Percentiles rank a stretch among this genome's conserved stretches.
Conservation (phyloP, 2,113 vertebrate species). For the Chaenogobius annularis region DNA sequence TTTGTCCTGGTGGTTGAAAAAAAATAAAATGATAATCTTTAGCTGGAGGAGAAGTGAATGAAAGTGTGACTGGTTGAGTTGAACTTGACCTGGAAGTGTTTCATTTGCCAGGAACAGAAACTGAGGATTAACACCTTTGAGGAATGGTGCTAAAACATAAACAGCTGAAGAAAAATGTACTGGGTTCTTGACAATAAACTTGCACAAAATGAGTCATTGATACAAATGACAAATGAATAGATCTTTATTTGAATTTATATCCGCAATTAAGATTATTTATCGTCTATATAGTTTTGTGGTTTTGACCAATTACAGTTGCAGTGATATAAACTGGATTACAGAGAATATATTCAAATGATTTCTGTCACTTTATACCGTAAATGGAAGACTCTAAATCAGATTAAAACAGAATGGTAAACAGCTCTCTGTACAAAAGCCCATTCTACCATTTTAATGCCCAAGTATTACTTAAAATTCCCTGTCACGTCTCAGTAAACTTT, state of each 20-base stretch:
- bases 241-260: background rate
- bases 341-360: too few relatives aligned
- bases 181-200: background rate
- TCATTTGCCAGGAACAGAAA: conserved; percentile 49
- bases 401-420: too few relatives aligned
- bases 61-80: conserved; percentile 53
- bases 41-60: conserved; percentile 56
- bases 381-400: too few relatives aligned
- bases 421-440: too few relatives aligned
- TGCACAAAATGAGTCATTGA: background rate
- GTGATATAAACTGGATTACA: too few relatives aligned
- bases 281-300: too few relatives aligned
- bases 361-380: too few relatives aligned
- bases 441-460: background rate
- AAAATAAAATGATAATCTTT: conserved; percentile 28
- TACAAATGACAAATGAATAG: background rate
- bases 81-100: conserved; percentile 54
- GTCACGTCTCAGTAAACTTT: background rate
- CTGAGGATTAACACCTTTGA: conserved; percentile 40
- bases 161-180: background rate
- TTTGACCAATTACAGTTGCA: too few relatives aligned
- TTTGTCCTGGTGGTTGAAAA: conserved; percentile 45
- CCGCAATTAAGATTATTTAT: background rate
- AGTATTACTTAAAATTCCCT: background rate
- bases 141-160: conserved; percentile 42